phyloP scores from a whole-genome alignment of 2,797 vertebrate species.

The Mycteria americana region DNA sequence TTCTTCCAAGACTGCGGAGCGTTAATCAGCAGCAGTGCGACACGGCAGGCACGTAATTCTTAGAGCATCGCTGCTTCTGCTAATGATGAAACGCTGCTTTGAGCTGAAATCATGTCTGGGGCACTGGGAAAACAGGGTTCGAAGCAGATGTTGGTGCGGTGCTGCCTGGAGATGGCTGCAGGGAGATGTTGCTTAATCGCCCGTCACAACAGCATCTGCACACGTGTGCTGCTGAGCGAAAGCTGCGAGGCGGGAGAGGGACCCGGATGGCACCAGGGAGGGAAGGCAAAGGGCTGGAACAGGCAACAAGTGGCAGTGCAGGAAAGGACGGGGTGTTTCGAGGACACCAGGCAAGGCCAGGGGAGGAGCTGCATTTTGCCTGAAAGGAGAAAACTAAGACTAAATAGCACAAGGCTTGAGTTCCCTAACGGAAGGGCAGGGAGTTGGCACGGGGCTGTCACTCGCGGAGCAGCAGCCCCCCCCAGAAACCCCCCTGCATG shows the following conservation, averaged over 20 bases:
- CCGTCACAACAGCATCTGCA: background rate
- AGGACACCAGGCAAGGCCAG: background rate
- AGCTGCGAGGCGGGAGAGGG: background rate
- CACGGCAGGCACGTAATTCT: background rate
- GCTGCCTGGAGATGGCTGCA: background rate
- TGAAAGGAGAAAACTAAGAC: background rate
- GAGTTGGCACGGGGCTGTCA: background rate
- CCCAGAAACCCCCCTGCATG: rapidly evolving
- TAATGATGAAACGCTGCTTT: background rate
- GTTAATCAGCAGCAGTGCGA: background rate
- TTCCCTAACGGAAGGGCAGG: background rate
- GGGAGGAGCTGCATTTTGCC: background rate
- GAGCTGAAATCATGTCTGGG: constrained; percentile 4
- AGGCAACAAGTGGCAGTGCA: background rate
- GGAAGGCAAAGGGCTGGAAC: background rate
- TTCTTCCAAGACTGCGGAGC: background rate
- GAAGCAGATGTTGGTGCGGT: background rate
- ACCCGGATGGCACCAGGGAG: background rate
- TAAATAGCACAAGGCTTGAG: background rate
- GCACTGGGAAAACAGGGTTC: background rate
- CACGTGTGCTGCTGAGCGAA: rapidly evolving
- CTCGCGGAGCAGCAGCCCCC: background rate
- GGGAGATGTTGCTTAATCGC: background rate
- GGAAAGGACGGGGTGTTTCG: background rate
- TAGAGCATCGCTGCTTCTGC: background rate